Percentiles rank a stretch among this genome's conserved stretches.
These are phyloP conservation scores for Platycheirus rosarum DNA, from an alignment of 2,888 invertebrate species.

Conservation along the genomic window DNA sequence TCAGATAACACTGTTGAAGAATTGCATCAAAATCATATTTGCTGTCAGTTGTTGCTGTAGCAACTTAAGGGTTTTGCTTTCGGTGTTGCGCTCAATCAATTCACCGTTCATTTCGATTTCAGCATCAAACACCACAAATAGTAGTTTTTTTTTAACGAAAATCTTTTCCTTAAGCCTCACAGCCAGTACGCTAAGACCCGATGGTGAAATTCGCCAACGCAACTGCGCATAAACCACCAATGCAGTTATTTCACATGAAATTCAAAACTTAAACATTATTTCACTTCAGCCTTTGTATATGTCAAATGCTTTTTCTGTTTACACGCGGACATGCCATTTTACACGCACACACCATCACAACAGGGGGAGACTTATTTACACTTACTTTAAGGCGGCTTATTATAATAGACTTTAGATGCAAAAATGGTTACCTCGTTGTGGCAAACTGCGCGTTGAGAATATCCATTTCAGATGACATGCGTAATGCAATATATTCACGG, in stretches of 20 bases:
- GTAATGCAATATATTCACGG: conserved; percentile 34
- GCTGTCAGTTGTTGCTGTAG: conserved; percentile 3
- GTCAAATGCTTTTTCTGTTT: conserved; percentile 38
- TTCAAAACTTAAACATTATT: conserved; percentile 62
- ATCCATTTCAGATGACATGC: conserved; percentile 55
- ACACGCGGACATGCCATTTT: neutral
- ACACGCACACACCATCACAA: neutral
- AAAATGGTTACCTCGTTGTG: conserved; percentile 57
- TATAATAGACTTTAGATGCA: neutral
- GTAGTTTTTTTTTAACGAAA: neutral
- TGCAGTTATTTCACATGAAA: conserved; percentile 70
- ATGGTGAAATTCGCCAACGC: conserved; percentile 51
- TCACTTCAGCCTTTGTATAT: conserved; percentile 30
- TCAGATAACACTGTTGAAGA: conserved; percentile 47
- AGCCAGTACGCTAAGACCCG: neutral
- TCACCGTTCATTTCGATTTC: conserved; percentile 66
- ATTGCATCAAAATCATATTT: conserved; percentile 61
- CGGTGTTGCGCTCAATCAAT: conserved; percentile 55
- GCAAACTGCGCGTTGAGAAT: conserved; percentile 35
- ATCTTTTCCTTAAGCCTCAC: conserved; percentile 36
- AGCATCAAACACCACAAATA: conserved; percentile 58
- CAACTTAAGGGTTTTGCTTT: neutral
- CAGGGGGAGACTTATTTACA: conserved; percentile 29
- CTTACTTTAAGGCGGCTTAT: conserved; percentile 27
- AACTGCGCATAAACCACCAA: neutral